Base-by-base conservation (phyloP, 1,140 invertebrate genomes). In the Trichonephila inaurata region DNA sequence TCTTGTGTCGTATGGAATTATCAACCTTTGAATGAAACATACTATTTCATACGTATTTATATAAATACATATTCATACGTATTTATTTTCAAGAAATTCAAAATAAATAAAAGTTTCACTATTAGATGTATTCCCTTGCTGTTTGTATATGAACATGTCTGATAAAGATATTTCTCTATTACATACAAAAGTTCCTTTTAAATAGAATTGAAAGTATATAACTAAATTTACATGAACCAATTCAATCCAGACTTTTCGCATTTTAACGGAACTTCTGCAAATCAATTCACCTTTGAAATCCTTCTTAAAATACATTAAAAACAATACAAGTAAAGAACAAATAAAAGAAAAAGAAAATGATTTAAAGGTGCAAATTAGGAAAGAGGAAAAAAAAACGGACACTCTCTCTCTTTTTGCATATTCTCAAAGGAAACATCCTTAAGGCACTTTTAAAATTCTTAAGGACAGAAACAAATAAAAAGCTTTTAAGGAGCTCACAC, bases 401-500 rank as follows among this genome's bases (percentile, higher is more conserved):
- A 40, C 18, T 40, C 18, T 18, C 18, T 40, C 18, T 18, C 18
- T 77, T 64, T 64, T 77, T 33, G 33, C 18, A 77, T 77, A 77
- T 40, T 40, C 72, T 40, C 72, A 6, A 28, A 77, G 72, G 72
- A 77, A 77, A 18, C 72, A 77, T 77, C 72, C 72, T 19, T 77
- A 77, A 77, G 33, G 33, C 18, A 69, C 28, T 77, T 77, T 77
- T 77, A 33, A 77, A 77, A 77, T 69, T 77, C 72, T 40, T 77
- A 33, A 77, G 5, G 16, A 28, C 72, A 77, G 72, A 77, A 40
- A 77, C 72, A 77, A 77, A 77, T 77, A 77, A 77, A 77, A 77
- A 77, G 72, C 72, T 77, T 77, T 77, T 77, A 77, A 77, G 72
- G 24, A 33, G 33, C 72, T 77, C 72, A 77, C 72, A 77, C 72